Percentiles rank a stretch among this genome's conserved stretches.
phyloP scores from a whole-genome alignment of 2,888 invertebrate species.

The Esperia sulphurella region DNA sequence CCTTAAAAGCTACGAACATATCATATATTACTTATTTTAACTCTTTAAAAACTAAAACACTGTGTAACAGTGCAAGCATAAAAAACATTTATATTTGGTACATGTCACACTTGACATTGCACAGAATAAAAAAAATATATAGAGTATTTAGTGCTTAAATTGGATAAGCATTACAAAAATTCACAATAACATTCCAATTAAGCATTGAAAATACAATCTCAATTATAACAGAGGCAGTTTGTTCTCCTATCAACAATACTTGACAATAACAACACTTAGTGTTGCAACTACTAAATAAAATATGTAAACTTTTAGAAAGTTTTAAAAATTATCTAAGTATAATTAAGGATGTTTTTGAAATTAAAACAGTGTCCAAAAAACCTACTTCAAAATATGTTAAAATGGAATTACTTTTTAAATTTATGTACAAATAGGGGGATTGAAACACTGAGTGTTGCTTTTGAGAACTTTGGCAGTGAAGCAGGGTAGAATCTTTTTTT shows the following conservation, averaged over 20 bases:
- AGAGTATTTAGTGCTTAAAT: background rate
- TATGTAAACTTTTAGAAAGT: background rate
- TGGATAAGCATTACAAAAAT: background rate
- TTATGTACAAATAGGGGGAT: background rate
- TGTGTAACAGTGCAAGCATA: background rate
- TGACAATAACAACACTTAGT: background rate
- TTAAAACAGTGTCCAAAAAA: too few species aligned
- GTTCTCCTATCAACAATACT: background rate
- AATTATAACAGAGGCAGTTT: slow-evolving; percentile 1
- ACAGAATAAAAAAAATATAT: background rate
- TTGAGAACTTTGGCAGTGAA: background rate
- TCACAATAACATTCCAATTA: background rate
- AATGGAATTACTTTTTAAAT: too few species aligned
- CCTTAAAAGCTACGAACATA: slow-evolving; percentile 2
- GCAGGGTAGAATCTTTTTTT: background rate
- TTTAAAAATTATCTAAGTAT: too few species aligned
- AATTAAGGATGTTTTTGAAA: too few species aligned
- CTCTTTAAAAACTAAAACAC: background rate
- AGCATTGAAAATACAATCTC: slow-evolving; percentile 1
- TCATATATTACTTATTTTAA: background rate
- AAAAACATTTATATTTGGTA: slow-evolving; percentile 2
- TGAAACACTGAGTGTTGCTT: background rate
- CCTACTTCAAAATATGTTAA: too few species aligned
- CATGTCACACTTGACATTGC: background rate
- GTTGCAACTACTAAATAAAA: background rate